These are phyloP conservation scores for Cetoscarus ocellatus DNA, from an alignment of 2,797 vertebrate genomes.

Conservation along the genomic window DNA sequence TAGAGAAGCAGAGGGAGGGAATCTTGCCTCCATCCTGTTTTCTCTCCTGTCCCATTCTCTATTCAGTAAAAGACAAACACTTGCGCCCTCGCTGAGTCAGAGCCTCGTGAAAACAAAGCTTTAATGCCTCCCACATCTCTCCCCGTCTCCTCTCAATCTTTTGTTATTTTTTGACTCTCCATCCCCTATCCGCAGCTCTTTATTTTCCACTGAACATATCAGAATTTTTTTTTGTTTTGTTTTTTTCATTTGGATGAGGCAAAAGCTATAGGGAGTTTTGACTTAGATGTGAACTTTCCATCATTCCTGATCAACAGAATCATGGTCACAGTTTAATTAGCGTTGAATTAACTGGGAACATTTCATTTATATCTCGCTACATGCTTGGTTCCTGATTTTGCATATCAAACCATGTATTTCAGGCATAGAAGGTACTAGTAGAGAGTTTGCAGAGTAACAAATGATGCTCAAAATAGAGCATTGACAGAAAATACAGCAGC, in stretches of 20 bases:
- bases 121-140: conserved; percentile 2
- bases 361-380: too few relatives aligned
- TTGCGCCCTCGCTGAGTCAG: conserved; percentile 6
- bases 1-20: conserved; percentile 26
- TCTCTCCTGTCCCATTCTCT: conserved; percentile 14
- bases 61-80: conserved; percentile 23
- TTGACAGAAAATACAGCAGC: too few relatives aligned
- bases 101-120: conserved; percentile 19
- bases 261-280: too few relatives aligned
- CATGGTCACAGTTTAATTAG: too few relatives aligned
- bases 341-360: too few relatives aligned
- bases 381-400: too few relatives aligned
- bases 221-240: background rate
- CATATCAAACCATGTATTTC: too few relatives aligned
- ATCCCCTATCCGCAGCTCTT: background rate
- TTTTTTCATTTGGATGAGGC: background rate
- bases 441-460: too few relatives aligned
- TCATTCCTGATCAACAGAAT: too few relatives aligned
- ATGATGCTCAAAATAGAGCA: too few relatives aligned
- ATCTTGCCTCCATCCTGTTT: conserved; percentile 10
- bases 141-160: background rate
- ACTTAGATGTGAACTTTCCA: too few relatives aligned
- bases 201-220: background rate
- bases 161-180: conserved; percentile 1
- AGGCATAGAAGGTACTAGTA: too few relatives aligned